phyloP scores from a whole-genome alignment of 2,888 invertebrate genomes.

The Drosophila percnosoma region DNA sequence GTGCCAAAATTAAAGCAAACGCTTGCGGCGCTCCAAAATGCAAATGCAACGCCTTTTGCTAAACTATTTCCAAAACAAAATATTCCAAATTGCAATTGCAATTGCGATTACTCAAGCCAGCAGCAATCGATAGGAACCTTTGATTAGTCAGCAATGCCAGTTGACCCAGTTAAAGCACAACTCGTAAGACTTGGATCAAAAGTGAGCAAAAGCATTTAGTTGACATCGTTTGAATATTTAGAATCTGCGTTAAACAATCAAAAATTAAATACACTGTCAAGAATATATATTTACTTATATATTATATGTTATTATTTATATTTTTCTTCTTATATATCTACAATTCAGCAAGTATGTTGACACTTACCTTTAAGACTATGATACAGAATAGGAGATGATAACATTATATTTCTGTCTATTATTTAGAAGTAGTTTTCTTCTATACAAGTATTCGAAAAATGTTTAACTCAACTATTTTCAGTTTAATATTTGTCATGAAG shows the following conservation, averaged over 20 bases:
- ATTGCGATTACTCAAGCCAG: conserved; percentile 11
- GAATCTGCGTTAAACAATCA: neutral
- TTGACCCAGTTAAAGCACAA: conserved; percentile 21
- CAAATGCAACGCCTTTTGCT: conserved; percentile 48
- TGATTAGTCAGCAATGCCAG: conserved; percentile 38
- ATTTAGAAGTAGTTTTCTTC: neutral
- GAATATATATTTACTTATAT: neutral
- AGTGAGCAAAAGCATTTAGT: neutral
- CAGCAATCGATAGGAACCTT: conserved; percentile 24
- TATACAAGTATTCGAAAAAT: neutral
- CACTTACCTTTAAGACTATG: neutral
- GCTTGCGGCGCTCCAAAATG: conserved; percentile 59
- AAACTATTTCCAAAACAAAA: conserved; percentile 17
- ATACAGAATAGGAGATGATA: neutral
- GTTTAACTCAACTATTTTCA: neutral
- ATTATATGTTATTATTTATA: neutral
- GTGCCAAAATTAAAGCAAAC: conserved; percentile 50
- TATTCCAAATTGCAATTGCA: neutral
- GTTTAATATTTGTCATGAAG: neutral
- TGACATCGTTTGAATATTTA: neutral
- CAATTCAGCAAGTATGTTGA: neutral
- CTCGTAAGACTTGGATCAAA: neutral
- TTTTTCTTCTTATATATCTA: neutral
- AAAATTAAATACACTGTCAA: neutral
- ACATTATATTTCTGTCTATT: no score